Evolutionary conservation across 2,113 vertebrate genomes (phyloP), one percentile per base, ranked within the genome.

Genomic region (Microcebus griseorufus): DNA sequence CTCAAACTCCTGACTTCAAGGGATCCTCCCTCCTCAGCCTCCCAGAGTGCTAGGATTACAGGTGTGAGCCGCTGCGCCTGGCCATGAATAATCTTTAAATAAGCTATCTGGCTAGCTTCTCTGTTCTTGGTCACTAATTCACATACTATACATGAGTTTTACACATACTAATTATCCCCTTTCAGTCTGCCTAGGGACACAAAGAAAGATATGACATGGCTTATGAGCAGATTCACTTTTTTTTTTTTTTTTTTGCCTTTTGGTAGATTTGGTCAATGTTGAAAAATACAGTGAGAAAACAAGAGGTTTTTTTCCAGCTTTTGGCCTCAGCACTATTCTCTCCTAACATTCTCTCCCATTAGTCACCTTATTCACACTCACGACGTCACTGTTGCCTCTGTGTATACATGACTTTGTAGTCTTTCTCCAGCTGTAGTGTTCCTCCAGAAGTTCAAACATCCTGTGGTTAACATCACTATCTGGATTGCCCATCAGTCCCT

Each of bases 1-100:
- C 45, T 45, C 45, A 45, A 45, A 45, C 45, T 45, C 45, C 45
- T 45, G 45, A 45, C 45, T 45, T 45, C 45, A 45, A 45, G 45
- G 45, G 45, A 45, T 45, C 45, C 45, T 45, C 45, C 45, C 45
- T 8, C 45, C 45, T 45, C 45, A 9, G 45, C 45, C 45, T 45
- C 45, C 45, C 45, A 45, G 45, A 45, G 45, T 45, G 45, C 45
- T 45, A 45, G 45, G 45, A 45, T 45, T 45, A 45, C 45, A 45
- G 45, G 45, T 45, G 45, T 45, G 45, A 45, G 6, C 7, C 45
- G 45, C 45, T 45, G 45, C 45, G 45, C 45, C 45, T 45, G 45
- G 45, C 45, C 45, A 85, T 96, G 85, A 87, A 97, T 97, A 97
- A 96, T 98, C 98, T 96, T 97, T 90, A 93, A 97, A 98, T 96